These are phyloP conservation scores for Meteorus sp. DNA, from an alignment of 1,140 invertebrate species.

Conservation along the genomic window DNA sequence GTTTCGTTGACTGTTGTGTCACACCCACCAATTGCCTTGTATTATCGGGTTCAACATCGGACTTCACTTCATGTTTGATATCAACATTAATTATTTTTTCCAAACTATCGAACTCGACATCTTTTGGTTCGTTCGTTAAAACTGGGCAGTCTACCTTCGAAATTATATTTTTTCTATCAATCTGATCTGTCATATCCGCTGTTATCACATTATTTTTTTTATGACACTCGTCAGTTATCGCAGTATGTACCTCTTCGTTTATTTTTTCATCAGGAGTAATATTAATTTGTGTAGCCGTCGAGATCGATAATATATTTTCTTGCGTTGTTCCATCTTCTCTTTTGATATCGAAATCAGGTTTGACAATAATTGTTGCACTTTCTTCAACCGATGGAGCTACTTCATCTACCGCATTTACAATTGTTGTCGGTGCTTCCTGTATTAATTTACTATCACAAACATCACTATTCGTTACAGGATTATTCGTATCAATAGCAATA, in stretches of 20 bases:
- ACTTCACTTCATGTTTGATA: constrained; percentile 39
- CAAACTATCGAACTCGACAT: neutral
- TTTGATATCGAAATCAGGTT: neutral
- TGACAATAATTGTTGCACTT: neutral
- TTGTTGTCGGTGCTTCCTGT: constrained; percentile 33
- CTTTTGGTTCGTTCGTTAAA: neutral
- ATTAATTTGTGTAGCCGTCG: neutral
- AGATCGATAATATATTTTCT: too few species aligned
- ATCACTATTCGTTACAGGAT: constrained; percentile 22
- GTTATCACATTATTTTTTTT: constrained; percentile 2
- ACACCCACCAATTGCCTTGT: constrained; percentile 43
- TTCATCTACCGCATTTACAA: neutral
- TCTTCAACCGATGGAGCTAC: neutral
- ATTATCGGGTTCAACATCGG: constrained; percentile 47
- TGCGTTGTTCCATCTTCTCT: neutral
- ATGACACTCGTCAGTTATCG: neutral
- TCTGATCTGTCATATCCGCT: neutral
- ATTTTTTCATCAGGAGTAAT: neutral
- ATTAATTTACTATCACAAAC: constrained; percentile 46
- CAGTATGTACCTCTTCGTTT: neutral
- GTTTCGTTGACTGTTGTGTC: neutral
- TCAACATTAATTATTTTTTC: constrained; percentile 35
- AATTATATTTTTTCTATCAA: neutral
- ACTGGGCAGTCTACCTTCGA: constrained; percentile 1
- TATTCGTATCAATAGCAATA: neutral